Evolutionary conservation across 2,888 invertebrate species (phyloP), one percentile per base, ranked within the genome.

Genomic region (Andrena bicolor): DNA sequence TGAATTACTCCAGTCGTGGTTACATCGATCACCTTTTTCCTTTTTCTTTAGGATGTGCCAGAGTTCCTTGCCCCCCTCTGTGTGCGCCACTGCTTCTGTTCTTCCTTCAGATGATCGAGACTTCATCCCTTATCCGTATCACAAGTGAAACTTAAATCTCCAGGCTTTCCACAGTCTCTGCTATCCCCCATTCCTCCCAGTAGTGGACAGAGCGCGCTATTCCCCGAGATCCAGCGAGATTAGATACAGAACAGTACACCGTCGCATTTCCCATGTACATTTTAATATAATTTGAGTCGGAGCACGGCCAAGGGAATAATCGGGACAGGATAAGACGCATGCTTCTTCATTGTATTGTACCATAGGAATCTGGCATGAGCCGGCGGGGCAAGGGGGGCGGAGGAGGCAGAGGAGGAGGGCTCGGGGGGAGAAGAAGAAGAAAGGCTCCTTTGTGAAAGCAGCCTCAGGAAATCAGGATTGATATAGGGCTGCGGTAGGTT

Each of bases 401-500:
- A 60, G 28, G 76, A 35, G 74, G 81, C 23, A 30, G 30, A 51
- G 49, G 73, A 41, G 64, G 71, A 65, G 71, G 78, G 53, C 53
- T 7, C 13, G 5, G 30, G 70, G 13, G 75, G 48, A 35, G 74
- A 61, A 63, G 77, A 80, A 71, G 80, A 84, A 77, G 86, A 83
- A 87, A 82, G 84, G 84, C 82, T 82, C 86, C 89, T 88, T 88
- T 90, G 88, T 87, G 87, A 89, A 86, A 81, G 87, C 84, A 85
- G 89, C 83, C 86, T 88, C 87, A 85, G 88, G 90, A 91, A 91
- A 90, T 87, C 86, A 88, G 89, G 90, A 91, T 91, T 90, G 90
- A 91, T 91, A 89, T 86, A 86, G 89, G 86, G 86, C 90, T 90
- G 91, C 91, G 91, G 91, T 91, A 91, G 91, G 90, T 90, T 91